Conservation (phyloP, 2,888 invertebrate species). For the Eledona agricola region DNA sequence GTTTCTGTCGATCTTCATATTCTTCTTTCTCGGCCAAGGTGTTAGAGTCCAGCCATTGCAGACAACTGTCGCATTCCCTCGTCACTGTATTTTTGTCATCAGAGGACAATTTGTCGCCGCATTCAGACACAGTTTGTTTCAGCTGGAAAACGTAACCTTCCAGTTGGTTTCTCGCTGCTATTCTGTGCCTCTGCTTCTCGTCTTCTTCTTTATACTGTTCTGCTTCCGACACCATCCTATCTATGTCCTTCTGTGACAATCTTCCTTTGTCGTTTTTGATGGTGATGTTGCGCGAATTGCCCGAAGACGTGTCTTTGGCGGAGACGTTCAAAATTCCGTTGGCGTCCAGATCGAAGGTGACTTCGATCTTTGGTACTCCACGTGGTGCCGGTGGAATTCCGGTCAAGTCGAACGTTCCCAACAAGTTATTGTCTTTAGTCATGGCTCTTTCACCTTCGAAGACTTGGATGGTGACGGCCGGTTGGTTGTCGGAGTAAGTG, state of each 20-base stretch:
- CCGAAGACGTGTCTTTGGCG: conserved; percentile 68
- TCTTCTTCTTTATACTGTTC: conserved; percentile 78
- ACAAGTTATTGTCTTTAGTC: conserved; percentile 50
- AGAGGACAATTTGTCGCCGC: conserved; percentile 69
- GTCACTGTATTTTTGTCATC: conserved; percentile 69
- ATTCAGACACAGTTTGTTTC: conserved; percentile 72
- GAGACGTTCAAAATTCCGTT: conserved; percentile 72
- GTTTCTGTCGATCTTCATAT: conserved; percentile 69
- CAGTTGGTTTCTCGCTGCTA: conserved; percentile 75
- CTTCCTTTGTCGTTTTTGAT: conserved; percentile 86
- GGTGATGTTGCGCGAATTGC: conserved; percentile 76
- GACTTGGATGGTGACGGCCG: conserved; percentile 69
- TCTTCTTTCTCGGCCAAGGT: conserved; percentile 72
- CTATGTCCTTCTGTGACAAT: conserved; percentile 82
- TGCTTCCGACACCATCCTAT: conserved; percentile 79
- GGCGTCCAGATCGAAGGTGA: conserved; percentile 78
- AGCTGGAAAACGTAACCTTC: conserved; percentile 74
- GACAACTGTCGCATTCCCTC: conserved; percentile 66
- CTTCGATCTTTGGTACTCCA: conserved; percentile 74
- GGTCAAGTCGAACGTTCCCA: conserved; percentile 72
- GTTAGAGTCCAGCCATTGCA: conserved; percentile 76
- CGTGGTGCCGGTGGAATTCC: conserved; percentile 76
- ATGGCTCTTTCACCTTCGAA: conserved; percentile 77
- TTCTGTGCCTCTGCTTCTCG: conserved; percentile 71
- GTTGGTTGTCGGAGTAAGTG: conserved; percentile 75